Evolutionary conservation across 2,888 invertebrate genomes (phyloP), one percentile per base, ranked within the genome.

Genomic region (Biston betularia): DNA sequence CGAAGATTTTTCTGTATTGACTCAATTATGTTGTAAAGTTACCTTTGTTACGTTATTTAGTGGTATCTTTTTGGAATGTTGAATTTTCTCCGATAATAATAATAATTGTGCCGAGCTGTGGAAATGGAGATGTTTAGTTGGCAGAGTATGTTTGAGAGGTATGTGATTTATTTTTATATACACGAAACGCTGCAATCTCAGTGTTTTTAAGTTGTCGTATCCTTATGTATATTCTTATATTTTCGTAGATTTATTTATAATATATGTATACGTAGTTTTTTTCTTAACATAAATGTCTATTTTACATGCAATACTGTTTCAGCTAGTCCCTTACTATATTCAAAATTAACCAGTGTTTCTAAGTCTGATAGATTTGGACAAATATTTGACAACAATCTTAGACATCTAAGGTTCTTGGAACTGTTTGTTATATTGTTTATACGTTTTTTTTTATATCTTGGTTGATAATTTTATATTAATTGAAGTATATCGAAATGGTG

Each of bases 401-500:
- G 76, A 69, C 72, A 44, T 54, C 54, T 44, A 71, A 75, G 70
- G 75, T 80, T 82, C 75, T 76, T 58, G 66, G 63, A 81, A 74
- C 79, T 84, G 76, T 84, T 89, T 84, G 86, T 88, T 87, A 84
- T 83, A 82, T 88, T 88, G 87, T 83, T 80, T 80, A 82, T 79
- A 76, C 82, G 24, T 44, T 33, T 80, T 82, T 82, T 79, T 88
- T 85, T 88, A 83, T 86, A 63, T 85, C 85, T 89, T 86, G 89
- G 81, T 92, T 92, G 84, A 85, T 91, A 92, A 91, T 91, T 85
- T 92, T 91, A 91, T 92, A 87, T 90, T 90, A 76, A 82, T 86
- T 82, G 82, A 85, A 83, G 86, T 89, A 89, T 90, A 91, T 92
- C 86, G 81, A 88, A 92, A 93, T 93, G 93, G 93, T 93, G 93